Base-by-base conservation (phyloP, 1,140 invertebrate species). In the Dendroctonus ponderosae region DNA sequence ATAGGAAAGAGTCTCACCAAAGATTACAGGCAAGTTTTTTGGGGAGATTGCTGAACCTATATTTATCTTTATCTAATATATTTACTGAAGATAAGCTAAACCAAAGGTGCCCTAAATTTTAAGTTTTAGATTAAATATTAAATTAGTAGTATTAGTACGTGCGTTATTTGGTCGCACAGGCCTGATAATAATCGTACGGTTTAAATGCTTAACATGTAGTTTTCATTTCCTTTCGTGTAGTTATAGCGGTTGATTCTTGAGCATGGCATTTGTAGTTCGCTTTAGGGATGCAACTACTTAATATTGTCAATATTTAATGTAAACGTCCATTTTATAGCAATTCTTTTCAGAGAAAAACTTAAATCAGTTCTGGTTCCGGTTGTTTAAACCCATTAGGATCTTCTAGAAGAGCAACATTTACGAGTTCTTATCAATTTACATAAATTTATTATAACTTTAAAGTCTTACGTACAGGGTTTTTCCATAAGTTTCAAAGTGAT, bases 41-140 rank as follows among this genome's bases (percentile, higher is more conserved):
- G 44, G 56, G 38, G 60, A 54, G 58, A 42, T 67, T 57, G 50
- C 50, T 43, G 9, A 50, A 39, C 38, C 51, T 66, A 51, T 46
- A 12, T 46, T 53, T 46, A 51, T 66, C 42, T 59, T 6, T 66
- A 70, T 65, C 69, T 67, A 66, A 66, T 69, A 71, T 69, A 61
- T 68, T 68, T 71, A 71, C 68, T 70, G 43, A 72, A 68, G 71
- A 76, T 75, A 79, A 77, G 77, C 76, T 78, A 79, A 79, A 80
- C 79, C 79, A 80, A 80, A 80, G 79, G 79, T 80, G 79, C 79
- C 79, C 79, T 80, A 79, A 75, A 75, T 71, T 72, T 78, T 78
- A 78, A 77, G 78, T 79, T 77, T 74, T 77, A 77, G 72, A 77
- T 73, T 72, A 67, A 42, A 58, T 14, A 42, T 49, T 50, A 58